Evolutionary conservation across 2,888 invertebrate species (phyloP).

Genomic region (Acleris sparsana): DNA sequence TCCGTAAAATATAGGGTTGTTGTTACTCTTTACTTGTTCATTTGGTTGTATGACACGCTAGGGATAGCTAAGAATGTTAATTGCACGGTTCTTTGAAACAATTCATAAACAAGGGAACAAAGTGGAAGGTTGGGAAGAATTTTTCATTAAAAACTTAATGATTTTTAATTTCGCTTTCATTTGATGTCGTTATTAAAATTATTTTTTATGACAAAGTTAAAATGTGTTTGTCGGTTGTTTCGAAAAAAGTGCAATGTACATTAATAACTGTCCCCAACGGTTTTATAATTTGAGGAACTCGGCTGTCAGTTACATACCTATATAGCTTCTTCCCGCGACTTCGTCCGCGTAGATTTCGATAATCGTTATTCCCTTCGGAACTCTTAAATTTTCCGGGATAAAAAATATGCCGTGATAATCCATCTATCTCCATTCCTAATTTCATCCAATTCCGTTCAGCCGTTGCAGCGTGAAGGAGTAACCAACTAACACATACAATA

Average conservation of each 20-base stretch:
- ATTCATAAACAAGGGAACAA: constrained; percentile 37
- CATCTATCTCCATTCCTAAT: too few species aligned
- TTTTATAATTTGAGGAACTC: too few species aligned
- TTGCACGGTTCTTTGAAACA: constrained; percentile 43
- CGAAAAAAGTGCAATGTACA: background rate
- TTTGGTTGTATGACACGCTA: constrained; percentile 43
- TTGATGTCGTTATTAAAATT: constrained; percentile 28
- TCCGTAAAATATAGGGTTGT: constrained; percentile 3
- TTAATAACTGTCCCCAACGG: too few species aligned
- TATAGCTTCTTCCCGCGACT: too few species aligned
- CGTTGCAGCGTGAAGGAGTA: too few species aligned
- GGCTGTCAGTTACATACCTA: too few species aligned
- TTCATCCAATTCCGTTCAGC: too few species aligned
- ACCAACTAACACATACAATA: too few species aligned
- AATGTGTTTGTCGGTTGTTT: background rate
- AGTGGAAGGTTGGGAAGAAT: constrained; percentile 26
- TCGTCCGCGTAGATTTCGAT: too few species aligned
- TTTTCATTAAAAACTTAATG: constrained; percentile 36
- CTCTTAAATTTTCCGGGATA: too few species aligned
- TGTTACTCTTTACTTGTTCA: constrained; percentile 23
- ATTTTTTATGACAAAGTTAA: background rate
- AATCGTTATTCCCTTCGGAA: too few species aligned
- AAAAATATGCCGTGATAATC: too few species aligned
- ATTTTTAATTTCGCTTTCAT: constrained; percentile 31
- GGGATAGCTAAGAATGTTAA: constrained; percentile 46